Evolutionary conservation across 2,888 invertebrate genomes (phyloP).

Genomic region (Hydropsyche betteni): DNA sequence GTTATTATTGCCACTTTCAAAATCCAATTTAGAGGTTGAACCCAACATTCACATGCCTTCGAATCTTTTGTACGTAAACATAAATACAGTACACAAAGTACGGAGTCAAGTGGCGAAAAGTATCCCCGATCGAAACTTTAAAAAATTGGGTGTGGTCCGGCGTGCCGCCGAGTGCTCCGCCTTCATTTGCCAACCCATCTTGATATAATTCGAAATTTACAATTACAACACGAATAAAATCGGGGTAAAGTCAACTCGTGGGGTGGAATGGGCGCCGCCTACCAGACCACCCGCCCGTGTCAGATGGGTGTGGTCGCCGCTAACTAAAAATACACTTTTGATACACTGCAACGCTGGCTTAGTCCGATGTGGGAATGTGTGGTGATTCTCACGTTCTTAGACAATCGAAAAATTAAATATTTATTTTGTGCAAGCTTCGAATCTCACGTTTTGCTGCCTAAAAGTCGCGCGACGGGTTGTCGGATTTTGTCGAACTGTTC

Average conservation of each 20-base stretch:
- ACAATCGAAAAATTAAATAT: neutral
- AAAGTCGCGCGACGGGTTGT: no score
- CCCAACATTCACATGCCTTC: no score
- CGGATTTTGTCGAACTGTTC: no score
- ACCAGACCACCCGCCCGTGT: constrained; percentile 49
- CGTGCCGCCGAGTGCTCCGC: constrained; percentile 45
- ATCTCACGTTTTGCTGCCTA: no score
- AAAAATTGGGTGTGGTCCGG: constrained; percentile 40
- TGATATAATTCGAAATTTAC: constrained; percentile 23
- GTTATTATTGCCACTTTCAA: neutral
- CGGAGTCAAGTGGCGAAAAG: constrained; percentile 48
- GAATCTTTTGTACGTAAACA: neutral
- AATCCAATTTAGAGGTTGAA: no score
- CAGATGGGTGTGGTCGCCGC: constrained; percentile 41
- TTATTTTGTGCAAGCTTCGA: no score
- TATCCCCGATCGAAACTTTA: constrained; percentile 23
- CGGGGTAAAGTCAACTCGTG: constrained; percentile 45
- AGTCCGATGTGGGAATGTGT: neutral
- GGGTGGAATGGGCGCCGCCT: constrained; percentile 47
- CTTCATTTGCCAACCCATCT: constrained; percentile 10
- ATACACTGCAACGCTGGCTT: neutral
- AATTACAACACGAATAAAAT: no score
- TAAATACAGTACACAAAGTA: no score
- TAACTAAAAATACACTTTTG: neutral
- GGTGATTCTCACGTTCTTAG: constrained; percentile 14